Conservation (phyloP, 2,888 invertebrate species). For the Apoda limacodes region DNA sequence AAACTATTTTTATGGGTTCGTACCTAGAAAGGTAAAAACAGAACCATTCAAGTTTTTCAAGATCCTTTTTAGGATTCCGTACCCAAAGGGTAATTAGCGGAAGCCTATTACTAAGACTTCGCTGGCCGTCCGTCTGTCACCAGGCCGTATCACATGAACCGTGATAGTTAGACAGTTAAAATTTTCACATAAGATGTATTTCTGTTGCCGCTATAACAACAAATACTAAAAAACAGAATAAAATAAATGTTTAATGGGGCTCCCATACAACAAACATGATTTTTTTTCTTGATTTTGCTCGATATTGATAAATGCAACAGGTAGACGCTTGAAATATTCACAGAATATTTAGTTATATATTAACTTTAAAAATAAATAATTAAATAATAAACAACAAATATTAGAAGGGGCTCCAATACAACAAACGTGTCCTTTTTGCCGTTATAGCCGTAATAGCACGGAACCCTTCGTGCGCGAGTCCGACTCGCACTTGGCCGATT, state of each 20-base stretch:
- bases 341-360: too few relatives aligned
- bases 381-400: background rate
- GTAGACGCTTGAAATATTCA: background rate
- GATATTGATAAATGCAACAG: background rate
- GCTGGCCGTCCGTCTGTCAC: too few relatives aligned
- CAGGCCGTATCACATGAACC: too few relatives aligned
- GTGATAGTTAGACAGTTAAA: background rate
- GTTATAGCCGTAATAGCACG: background rate
- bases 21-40: too few relatives aligned
- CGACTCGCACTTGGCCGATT: background rate
- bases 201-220: constrained; percentile 1
- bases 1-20: too few relatives aligned
- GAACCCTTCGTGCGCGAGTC: background rate
- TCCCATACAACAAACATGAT: constrained; percentile 1
- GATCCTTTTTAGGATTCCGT: too few relatives aligned
- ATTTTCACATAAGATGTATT: constrained; percentile 1
- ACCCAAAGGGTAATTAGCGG: too few relatives aligned
- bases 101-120: too few relatives aligned
- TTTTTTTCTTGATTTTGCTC: background rate
- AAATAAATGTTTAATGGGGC: constrained; percentile 1
- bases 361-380: background rate
- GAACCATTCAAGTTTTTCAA: background rate
- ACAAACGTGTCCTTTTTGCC: background rate
- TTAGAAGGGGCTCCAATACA: too few relatives aligned
- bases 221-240: constrained; percentile 2